Evolutionary conservation across 1,140 invertebrate species (phyloP), one percentile per base, ranked within the genome.

Genomic region (Drosophila tani): DNA sequence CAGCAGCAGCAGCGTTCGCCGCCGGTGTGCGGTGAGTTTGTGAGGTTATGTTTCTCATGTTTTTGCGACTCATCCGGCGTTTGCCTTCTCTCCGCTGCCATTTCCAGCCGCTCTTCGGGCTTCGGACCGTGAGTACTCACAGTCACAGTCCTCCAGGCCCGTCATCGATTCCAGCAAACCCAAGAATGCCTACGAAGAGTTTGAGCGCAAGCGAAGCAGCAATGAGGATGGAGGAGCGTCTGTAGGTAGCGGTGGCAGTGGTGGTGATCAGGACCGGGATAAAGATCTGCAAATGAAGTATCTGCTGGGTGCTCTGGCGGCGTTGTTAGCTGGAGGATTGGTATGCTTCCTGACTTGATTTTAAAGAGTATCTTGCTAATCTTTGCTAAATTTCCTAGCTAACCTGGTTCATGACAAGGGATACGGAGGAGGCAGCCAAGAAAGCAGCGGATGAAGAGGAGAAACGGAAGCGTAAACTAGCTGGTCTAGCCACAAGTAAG

Each of bases 291-390:
- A 75, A 3, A 32, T 75, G 8, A 65, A 69, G 32, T 80, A 74
- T 21, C 4, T 92, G 0, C 3, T 91, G 12, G 80, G 69, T 9
- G 73, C 82, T 3, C 24, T 92, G 15, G 91, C 82, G 4, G 88
- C 85, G 0, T 62, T 92, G 2, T 32, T 92, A 3, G 71, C 81
- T 5, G 91, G 91, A 40, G 91, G 88, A 41, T 59, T 92, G 45
- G 91, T 92, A 91, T 15, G 75, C 38, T 35, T 12, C 0, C 2
- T 3, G 15, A 5, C 11, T n/a, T 14, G 8, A 40, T 27, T 35
- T 14, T 7, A 5, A 35, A 12, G 6, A 8, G 11, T 4, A 46
- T 19, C 2, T 5, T 5, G 14, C 11, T 14, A 15, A 38, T n/a
- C n/a, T n/a, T n/a, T n/a, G n/a, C n/a, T 9, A 0, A 11, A 6